Conservation (phyloP, 2,888 invertebrate genomes). For the Rhingia rostrata region DNA sequence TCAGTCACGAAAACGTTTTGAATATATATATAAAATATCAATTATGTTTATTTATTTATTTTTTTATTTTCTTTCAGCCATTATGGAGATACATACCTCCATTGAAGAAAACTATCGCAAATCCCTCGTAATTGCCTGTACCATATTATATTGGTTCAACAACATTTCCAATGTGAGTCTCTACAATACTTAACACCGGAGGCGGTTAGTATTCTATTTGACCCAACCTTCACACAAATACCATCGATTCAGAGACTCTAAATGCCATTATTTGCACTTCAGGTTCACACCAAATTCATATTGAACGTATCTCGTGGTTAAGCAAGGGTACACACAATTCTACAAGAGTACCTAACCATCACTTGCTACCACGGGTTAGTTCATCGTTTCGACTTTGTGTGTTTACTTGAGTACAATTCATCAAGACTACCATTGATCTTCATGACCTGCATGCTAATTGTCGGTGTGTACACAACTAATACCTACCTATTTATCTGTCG, state of each 20-base stretch:
- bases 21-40: too few species aligned
- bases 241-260: slow-evolving; percentile 1
- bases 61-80: too few species aligned
- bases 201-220: not conserved
- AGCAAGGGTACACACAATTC: not conserved
- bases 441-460: slow-evolving; percentile 47
- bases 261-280: not conserved
- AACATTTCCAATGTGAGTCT: too few species aligned
- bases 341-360: slow-evolving; percentile 1
- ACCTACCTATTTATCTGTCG: not conserved
- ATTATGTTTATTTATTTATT: too few species aligned
- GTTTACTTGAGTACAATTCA: not conserved
- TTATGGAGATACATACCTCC: too few species aligned
- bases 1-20: too few species aligned
- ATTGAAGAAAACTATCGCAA: too few species aligned
- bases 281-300: slow-evolving; percentile 11
- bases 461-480: slow-evolving; percentile 10
- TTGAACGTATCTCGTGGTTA: slow-evolving; percentile 9
- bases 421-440: not conserved
- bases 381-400: not conserved
- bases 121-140: too few species aligned
- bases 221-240: slow-evolving; percentile 16
- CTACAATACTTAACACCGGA: too few species aligned
- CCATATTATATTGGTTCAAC: too few species aligned
- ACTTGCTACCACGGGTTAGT: slow-evolving; percentile 6